Conservation (phyloP, 2,888 invertebrate species). For the Papilio gigon region DNA sequence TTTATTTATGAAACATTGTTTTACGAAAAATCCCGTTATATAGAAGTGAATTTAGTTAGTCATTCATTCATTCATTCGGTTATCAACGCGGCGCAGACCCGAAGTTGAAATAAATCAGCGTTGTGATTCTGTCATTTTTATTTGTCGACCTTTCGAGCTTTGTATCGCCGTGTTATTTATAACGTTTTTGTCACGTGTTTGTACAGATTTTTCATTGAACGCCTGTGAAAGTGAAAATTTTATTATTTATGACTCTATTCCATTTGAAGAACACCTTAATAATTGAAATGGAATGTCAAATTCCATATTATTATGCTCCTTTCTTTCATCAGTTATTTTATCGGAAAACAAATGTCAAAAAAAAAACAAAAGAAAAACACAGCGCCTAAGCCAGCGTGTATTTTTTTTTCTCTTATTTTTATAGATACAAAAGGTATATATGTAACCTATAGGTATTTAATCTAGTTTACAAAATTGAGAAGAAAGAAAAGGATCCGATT, state of each 20-base stretch:
- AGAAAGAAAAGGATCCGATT: no score
- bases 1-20: no score
- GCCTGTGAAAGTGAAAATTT: not conserved
- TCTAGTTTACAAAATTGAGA: no score
- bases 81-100: slow-evolving; percentile 24
- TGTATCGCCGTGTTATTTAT: slow-evolving; percentile 3
- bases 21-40: not conserved
- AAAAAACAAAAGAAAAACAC: no score
- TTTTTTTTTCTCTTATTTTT: no score
- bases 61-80: slow-evolving; percentile 1
- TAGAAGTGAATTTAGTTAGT: not conserved
- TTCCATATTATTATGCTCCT: no score
- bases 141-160: slow-evolving; percentile 13
- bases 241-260: not conserved
- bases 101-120: slow-evolving; percentile 23
- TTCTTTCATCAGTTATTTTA: no score
- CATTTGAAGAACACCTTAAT: not conserved
- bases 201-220: not conserved
- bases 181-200: slow-evolving; percentile 4
- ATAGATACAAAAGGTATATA: no score
- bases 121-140: slow-evolving; percentile 15
- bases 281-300: no score
- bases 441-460: no score
- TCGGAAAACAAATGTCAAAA: no score
- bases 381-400: no score